A percentile compares a stretch with the other conserved stretches of the same genome.
These are phyloP conservation scores for Ischnus inquisitorius DNA, from an alignment of 2,888 invertebrate species.

Conservation along the genomic window DNA sequence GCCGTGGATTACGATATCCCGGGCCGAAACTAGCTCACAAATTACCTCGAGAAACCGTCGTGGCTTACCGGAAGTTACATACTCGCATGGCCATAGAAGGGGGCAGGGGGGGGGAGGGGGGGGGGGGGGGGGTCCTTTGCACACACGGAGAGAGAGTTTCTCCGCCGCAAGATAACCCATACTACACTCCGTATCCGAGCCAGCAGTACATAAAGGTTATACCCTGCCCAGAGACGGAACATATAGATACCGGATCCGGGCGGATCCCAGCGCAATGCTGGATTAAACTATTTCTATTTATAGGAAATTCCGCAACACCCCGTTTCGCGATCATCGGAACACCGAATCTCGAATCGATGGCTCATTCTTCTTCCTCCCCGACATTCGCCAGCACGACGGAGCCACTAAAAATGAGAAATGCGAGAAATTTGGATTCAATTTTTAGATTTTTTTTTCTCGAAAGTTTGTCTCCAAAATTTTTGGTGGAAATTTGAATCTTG, in stretches of 20 bases:
- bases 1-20: slow-evolving; percentile 82
- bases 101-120: neutral
- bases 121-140: neutral
- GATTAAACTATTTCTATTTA: slow-evolving; percentile 61
- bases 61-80: slow-evolving; percentile 80
- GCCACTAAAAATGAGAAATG: too few relatives aligned
- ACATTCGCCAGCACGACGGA: too few relatives aligned
- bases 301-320: slow-evolving; percentile 13
- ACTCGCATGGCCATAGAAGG: slow-evolving; percentile 53
- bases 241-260: slow-evolving; percentile 18
- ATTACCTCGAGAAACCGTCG: slow-evolving; percentile 83
- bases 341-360: neutral
- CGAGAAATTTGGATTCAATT: too few relatives aligned
- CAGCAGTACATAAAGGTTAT: slow-evolving; percentile 43
- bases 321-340: neutral
- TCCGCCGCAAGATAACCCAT: slow-evolving; percentile 59
- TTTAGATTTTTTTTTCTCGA: too few relatives aligned
- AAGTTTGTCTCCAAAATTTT: too few relatives aligned
- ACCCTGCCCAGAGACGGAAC: slow-evolving; percentile 23
- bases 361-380: too few relatives aligned
- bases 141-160: slow-evolving; percentile 53
- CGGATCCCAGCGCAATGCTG: slow-evolving; percentile 36
- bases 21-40: slow-evolving; percentile 82
- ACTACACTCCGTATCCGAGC: slow-evolving; percentile 11
- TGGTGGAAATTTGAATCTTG: too few relatives aligned